A percentile compares a stretch with the other conserved stretches of the same genome.
These are phyloP conservation scores for Sinopyrophorus schimmeli DNA, from an alignment of 2,888 invertebrate genomes.

Conservation along the genomic window DNA sequence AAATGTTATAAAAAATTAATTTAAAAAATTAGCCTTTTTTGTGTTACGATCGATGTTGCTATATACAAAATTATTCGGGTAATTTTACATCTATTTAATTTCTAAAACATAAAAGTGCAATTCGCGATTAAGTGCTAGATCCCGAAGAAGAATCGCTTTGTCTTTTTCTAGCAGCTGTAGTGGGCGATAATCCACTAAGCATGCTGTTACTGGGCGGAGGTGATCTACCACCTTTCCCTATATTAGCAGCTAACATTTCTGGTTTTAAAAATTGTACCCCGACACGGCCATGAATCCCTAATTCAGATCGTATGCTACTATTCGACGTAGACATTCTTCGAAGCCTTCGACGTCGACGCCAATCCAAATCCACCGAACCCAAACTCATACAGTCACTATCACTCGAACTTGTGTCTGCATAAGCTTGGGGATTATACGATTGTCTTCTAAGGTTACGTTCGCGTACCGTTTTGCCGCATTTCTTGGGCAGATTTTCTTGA, in stretches of 20 bases:
- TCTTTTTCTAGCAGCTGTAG: slow-evolving; percentile 53
- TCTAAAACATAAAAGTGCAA: no score
- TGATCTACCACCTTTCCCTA: slow-evolving; percentile 49
- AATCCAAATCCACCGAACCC: slow-evolving; percentile 54
- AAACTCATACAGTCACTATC: slow-evolving; percentile 56
- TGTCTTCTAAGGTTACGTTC: slow-evolving; percentile 60
- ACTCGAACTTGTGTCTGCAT: slow-evolving; percentile 60
- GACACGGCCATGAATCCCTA: slow-evolving; percentile 47
- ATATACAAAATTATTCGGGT: no score
- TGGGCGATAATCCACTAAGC: slow-evolving; percentile 61
- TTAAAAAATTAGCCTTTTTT: no score
- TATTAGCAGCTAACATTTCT: slow-evolving; percentile 44
- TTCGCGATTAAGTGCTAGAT: slow-evolving; percentile 51
- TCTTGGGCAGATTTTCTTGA: slow-evolving; percentile 48
- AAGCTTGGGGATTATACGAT: slow-evolving; percentile 62
- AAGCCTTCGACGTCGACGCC: slow-evolving; percentile 50
- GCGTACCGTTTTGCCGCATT: slow-evolving; percentile 56
- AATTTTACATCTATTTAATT: no score
- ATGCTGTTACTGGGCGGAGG: slow-evolving; percentile 61
- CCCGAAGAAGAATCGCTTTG: slow-evolving; percentile 48
- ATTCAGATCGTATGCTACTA: slow-evolving; percentile 53
- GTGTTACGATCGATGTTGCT: no score
- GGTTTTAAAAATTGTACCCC: slow-evolving; percentile 53
- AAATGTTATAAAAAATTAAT: no score
- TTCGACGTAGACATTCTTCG: slow-evolving; percentile 52